Evolutionary conservation across 2,888 invertebrate species (phyloP), one percentile per base, ranked within the genome.

Genomic region (Machimus rusticus): DNA sequence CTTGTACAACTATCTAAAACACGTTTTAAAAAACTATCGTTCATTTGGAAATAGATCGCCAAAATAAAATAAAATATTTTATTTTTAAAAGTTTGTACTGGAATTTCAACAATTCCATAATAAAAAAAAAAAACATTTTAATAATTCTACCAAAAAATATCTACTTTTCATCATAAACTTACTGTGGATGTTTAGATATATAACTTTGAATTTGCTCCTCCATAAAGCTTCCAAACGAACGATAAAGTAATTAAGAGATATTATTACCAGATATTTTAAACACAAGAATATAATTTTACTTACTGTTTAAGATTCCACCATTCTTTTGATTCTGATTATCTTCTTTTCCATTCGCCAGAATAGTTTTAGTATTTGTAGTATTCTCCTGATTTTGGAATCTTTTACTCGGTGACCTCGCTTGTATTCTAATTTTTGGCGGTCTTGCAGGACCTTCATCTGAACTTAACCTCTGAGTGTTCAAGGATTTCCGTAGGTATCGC

Each of bases 401-500:
- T 34, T 82, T 82, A 23, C 43, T 39, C 57, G 79, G 1, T 23
- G 82, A 66, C 28, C 76, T 19, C 39, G 28, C 55, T 51, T 74
- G 31, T 19, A 86, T 86, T 9, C 86, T 23, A 14, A 78, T 78
- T 79, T 86, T 86, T 89, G 89, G 78, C 43, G 89, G 89, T n/a
- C 88, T 89, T 12, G 89, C 81, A 51, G 89, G 87, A 3, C 88
- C 88, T 16, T 78, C 74, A 37, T 76, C 31, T 3, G 89, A 88
- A 19, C 86, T 89, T 16, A 87, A 89, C 31, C 89, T 89, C 8
- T 89, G 88, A 2, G 89, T 88, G 79, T 91, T 90, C 74, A 91
- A 85, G 9, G 91, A 91, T 88, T 90, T 90, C 2, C 91, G 90
- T 51, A 91, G 82, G 88, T 90, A 90, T 23, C 90, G 88, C 82